Percentiles rank a stretch among this genome's conserved stretches.
phyloP scores from a whole-genome alignment of 2,888 invertebrate genomes.

The Pantelozetes paolii region DNA sequence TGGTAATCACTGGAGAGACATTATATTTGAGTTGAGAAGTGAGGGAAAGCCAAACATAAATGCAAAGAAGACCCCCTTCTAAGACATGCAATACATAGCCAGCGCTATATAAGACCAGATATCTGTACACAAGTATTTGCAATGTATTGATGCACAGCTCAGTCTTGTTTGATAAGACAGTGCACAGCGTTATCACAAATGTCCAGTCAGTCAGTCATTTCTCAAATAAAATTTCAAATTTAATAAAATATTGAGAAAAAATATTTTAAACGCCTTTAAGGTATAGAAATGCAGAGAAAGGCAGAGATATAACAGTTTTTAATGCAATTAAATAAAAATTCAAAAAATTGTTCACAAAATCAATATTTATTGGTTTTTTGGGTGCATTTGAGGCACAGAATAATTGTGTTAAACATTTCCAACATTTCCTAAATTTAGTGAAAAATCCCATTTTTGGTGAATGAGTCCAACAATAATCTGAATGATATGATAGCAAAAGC shows the following conservation, averaged over 20 bases:
- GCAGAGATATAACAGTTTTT: constrained; percentile 7
- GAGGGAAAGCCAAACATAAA: constrained; percentile 20
- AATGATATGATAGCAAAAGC: background rate
- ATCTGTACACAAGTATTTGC: background rate
- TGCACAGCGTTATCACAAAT: background rate
- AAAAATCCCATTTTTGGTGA: too few species aligned
- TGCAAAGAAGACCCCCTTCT: constrained; percentile 24
- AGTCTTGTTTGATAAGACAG: background rate
- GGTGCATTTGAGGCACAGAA: background rate
- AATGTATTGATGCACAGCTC: constrained; percentile 27
- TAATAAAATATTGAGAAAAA: constrained; percentile 13
- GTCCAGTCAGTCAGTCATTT: background rate
- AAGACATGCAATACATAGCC: constrained; percentile 6
- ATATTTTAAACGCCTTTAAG: background rate
- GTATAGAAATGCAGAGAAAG: background rate
- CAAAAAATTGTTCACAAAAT: constrained; percentile 13
- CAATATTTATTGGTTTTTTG: background rate
- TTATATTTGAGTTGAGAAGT: constrained; percentile 42
- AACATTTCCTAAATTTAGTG: background rate
- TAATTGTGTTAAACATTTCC: background rate
- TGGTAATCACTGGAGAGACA: constrained; percentile 46
- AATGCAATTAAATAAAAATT: constrained; percentile 12
- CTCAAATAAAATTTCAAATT: background rate
- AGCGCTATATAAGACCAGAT: background rate
- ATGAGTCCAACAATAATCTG: background rate